These are phyloP conservation scores for Brachionus paranguensis DNA, from an alignment of 1,140 invertebrate genomes.

Conservation along the genomic window DNA sequence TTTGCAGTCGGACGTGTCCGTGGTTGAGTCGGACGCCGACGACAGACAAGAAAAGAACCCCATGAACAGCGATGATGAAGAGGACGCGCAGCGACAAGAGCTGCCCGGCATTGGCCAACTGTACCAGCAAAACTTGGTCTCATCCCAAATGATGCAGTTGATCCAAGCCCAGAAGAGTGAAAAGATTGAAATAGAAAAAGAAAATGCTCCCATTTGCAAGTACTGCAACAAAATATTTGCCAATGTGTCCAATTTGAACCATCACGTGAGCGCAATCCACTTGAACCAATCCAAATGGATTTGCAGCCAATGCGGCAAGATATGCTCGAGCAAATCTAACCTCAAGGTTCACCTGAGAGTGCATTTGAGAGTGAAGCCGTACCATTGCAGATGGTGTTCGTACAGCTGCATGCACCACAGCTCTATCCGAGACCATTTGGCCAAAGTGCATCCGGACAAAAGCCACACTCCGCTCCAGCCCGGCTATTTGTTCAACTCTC, in stretches of 20 bases:
- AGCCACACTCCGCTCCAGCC: background rate
- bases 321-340: constrained; percentile 33
- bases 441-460: constrained; percentile 29
- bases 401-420: constrained; percentile 40
- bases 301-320: constrained; percentile 34
- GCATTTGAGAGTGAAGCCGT: constrained; percentile 39
- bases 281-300: constrained; percentile 32
- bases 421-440: constrained; percentile 39
- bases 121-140: background rate
- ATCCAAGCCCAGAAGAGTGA: background rate
- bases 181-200: constrained; percentile 13
- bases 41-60: background rate
- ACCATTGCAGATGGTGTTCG: constrained; percentile 39
- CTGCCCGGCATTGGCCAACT: background rate
- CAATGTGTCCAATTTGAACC: constrained; percentile 40
- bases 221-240: constrained; percentile 39
- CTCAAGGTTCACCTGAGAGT: constrained; percentile 38
- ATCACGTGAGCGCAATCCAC: constrained; percentile 38
- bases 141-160: constrained; percentile 8
- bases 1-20: background rate
- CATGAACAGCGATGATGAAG: background rate
- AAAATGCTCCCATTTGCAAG: constrained; percentile 28
- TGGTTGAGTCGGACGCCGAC: background rate
- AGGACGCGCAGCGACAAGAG: background rate
- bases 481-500: constrained; percentile 33